Percentiles rank a stretch among this genome's conserved stretches.
Evolutionary conservation across 2,113 vertebrate genomes (phyloP).

Genomic region (Archilochus colubris): DNA sequence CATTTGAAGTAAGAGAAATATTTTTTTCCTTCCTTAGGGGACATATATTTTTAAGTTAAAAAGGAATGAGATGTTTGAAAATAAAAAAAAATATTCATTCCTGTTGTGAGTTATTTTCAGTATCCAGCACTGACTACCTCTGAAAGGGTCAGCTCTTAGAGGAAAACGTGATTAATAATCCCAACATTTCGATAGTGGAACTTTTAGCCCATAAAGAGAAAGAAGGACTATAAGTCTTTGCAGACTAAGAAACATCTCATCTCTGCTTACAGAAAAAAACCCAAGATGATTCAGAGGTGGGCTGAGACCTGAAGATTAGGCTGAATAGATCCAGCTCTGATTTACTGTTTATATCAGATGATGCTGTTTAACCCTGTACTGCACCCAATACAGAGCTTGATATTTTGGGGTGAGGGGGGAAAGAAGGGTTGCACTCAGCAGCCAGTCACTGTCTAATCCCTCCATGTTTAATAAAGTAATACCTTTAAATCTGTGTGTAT

Average conservation of each 20-base stretch:
- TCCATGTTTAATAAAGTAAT: neutral
- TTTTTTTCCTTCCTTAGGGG: neutral
- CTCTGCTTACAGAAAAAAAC: neutral
- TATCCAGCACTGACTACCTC: neutral
- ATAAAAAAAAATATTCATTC: neutral
- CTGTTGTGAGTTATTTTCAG: neutral
- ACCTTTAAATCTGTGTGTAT: neutral
- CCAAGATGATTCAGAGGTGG: conserved; percentile 30
- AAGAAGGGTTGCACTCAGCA: neutral
- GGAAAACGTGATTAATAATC: conserved; percentile 8
- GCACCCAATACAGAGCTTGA: neutral
- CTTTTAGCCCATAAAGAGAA: conserved; percentile 28
- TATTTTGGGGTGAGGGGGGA: neutral
- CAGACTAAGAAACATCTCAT: conserved; percentile 30
- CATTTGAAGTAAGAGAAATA: neutral
- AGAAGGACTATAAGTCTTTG: conserved; percentile 28
- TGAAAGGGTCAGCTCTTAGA: conserved; percentile 8
- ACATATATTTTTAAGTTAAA: neutral
- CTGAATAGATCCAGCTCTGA: conserved; percentile 10
- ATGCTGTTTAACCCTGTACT: conserved; percentile 18
- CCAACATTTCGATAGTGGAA: neutral
- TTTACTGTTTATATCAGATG: conserved; percentile 37
- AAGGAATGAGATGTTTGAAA: neutral
- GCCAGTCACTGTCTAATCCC: neutral
- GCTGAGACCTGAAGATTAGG: neutral